These are phyloP conservation scores for Desmodus rotundus DNA, from an alignment of 2,113 vertebrate genomes.

Conservation along the genomic window DNA sequence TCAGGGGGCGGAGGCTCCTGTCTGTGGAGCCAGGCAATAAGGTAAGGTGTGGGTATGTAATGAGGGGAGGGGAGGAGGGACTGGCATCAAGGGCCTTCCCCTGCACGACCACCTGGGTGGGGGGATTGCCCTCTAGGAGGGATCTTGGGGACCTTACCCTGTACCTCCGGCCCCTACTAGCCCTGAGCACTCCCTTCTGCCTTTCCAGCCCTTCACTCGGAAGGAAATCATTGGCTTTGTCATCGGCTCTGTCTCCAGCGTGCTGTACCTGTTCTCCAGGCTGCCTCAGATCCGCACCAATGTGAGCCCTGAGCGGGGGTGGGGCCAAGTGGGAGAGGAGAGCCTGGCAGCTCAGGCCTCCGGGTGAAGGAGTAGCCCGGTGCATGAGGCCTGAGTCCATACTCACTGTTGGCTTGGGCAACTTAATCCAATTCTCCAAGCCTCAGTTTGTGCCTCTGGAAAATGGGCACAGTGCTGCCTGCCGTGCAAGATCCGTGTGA, in stretches of 20 bases:
- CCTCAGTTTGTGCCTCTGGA: neutral
- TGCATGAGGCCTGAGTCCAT: neutral
- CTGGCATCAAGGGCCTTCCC: neutral
- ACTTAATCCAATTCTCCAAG: neutral
- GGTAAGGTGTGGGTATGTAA: constrained; percentile 67
- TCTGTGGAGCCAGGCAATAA: neutral
- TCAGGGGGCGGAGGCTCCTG: constrained; percentile 84
- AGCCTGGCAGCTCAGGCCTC: neutral
- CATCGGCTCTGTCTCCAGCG: constrained; percentile 89
- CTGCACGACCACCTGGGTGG: fast-evolving
- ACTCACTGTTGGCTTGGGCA: neutral
- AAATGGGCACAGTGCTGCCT: neutral
- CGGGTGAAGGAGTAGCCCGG: neutral
- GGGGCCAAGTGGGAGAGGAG: fast-evolving
- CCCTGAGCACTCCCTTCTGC: neutral
- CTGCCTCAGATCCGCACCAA: constrained; percentile 94
- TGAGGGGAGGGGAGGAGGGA: neutral
- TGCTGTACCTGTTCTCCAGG: constrained; percentile 92
- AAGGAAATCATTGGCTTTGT: constrained; percentile 89
- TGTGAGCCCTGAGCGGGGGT: constrained; percentile 79
- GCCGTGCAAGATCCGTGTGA: neutral
- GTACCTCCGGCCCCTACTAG: fast-evolving
- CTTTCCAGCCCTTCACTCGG: constrained; percentile 84
- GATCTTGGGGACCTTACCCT: neutral
- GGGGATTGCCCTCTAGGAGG: neutral